Evolutionary conservation across 2,113 vertebrate species (phyloP).

Genomic region (Pitta sordida): DNA sequence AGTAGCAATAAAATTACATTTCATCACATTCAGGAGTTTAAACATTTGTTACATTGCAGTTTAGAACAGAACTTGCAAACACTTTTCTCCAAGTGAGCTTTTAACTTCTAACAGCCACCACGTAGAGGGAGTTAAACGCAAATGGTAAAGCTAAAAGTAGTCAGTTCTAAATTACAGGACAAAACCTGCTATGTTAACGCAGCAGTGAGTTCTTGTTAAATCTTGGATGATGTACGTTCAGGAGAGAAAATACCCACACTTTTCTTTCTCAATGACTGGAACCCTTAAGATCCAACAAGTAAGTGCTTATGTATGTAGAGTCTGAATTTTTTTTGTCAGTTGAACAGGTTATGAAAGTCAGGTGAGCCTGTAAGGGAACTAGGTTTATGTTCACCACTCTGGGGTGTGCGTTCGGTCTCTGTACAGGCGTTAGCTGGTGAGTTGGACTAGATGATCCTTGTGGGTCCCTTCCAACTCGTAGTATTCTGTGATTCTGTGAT

Average conservation of each 20-base stretch:
- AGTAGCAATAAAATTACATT: not conserved
- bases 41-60: not conserved
- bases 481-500: too few species aligned
- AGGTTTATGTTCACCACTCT: too few species aligned
- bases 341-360: not conserved
- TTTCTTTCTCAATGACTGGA: not conserved
- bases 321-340: not conserved
- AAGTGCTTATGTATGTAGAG: fast-evolving
- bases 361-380: too few species aligned
- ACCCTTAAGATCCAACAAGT: not conserved
- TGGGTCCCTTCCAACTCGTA: too few species aligned
- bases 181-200: fast-evolving
- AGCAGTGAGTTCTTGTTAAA: not conserved
- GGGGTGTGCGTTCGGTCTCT: too few species aligned
- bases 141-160: not conserved
- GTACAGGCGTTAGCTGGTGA: too few species aligned
- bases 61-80: not conserved
- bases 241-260: not conserved
- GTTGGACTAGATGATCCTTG: too few species aligned
- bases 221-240: not conserved
- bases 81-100: not conserved
- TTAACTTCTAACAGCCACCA: not conserved
- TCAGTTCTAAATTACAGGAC: not conserved
- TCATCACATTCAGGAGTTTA: not conserved
- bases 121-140: not conserved